Base-by-base conservation (phyloP, 2,888 invertebrate species). In the Hyles lineata region DNA sequence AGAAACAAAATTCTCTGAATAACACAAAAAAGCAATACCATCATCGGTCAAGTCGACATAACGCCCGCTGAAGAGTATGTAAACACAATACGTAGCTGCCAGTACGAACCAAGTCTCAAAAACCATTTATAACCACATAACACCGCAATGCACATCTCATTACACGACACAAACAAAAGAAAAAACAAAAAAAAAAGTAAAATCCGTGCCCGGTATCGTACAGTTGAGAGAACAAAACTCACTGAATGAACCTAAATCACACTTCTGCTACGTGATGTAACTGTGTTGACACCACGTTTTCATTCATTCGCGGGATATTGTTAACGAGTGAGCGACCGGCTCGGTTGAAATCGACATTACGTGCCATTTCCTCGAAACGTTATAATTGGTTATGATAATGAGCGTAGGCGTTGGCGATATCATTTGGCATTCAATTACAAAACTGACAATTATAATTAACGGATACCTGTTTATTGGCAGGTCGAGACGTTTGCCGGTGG, bases 1-100 rank as follows among this genome's bases (percentile, higher is more conserved):
- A 63, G n/a, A 1, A 63, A n/a, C n/a, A n/a, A 23, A 43, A 0
- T 43, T 25, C 43, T 15, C 15, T 7, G 17, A 43, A 63, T 11
- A 67, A n/a, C 21, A 32, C n/a, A 71, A 23, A 43, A 59, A 35
- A 23, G 32, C 72, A 73, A 83, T 88, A 90, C 90, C 92, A 85
- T 90, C 87, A 78, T 92, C 89, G 67, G 81, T 87, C 72, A 90
- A 83, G 76, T 91, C 88, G 81, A 86, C 85, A 86, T 86, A 89
- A 29, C 88, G 84, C 72, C 89, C 90, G 82, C 78, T 82, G 76
- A 85, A 84, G 79, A 91, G 71, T 76, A 89, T 78, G 79, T 85
- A 88, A 63, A 89, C 82, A 82, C 83, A 81, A 79, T 89, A 90
- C 60, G 85, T 83, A 35, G 83, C 80, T 75, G 86, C 87, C 74